Evolutionary conservation across 2,113 vertebrate genomes (phyloP), one percentile per base, ranked within the genome.

Genomic region (Polyodon spathula): DNA sequence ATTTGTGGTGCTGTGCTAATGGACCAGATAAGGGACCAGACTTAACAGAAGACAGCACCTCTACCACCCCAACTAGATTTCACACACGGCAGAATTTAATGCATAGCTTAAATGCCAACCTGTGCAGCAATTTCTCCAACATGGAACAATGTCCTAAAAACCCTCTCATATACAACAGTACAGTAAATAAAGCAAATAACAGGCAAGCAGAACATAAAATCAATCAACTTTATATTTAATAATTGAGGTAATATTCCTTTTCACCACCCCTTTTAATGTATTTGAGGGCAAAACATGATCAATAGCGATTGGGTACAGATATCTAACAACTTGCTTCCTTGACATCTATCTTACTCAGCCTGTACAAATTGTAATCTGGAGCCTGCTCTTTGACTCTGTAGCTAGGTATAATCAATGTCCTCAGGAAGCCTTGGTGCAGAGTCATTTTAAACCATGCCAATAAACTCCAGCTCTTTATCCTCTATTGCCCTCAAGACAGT

Each of bases 361-460:
- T 50, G 2, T 6, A 11, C 4, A 50, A 4, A 50, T 5, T 27
- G 27, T 27, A 27, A n/a, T n/a, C 48, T 50, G 48, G 14, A 50
- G 15, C 48, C 48, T 50, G 12, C 48, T 50, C 48, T n/a, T 50
- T 50, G 48, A 50, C 48, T 50, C 48, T 27, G 15, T 50, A n/a
- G 12, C 48, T 6, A 6, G 48, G 15, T 50, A 50, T 50, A 6
- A 50, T 50, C 48, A 50, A 50, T 50, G 6, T 50, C 48, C 15
- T n/a, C 8, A 50, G 48, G 9, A n/a, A 12, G 12, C 14, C 15
- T n/a, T 2, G 15, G 48, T 50, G 48, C 48, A 50, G n/a, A n/a
- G 48, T 50, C 48, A 50, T 14, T 50, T 5, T 14, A 12, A 50
- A 50, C 6, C 48, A 14, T 8, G 48, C 9, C 48, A 50, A 50